phyloP scores from a whole-genome alignment of 2,113 vertebrate species.

The Gadus chalcogrammus region DNA sequence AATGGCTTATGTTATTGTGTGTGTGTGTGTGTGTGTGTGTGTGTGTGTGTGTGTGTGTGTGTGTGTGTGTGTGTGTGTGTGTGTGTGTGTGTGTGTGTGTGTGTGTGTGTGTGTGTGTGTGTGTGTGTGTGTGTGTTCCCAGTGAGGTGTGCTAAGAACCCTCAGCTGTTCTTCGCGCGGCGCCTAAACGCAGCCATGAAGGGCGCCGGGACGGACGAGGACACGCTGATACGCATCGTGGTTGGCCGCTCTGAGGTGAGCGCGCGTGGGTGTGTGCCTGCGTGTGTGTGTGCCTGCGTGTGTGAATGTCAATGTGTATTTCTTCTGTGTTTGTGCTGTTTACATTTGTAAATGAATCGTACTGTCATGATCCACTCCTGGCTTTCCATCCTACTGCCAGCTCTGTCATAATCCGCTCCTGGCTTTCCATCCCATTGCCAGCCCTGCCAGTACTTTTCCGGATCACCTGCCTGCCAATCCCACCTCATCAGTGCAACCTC shows the following conservation, averaged over 20 bases:
- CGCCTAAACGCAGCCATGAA: slow-evolving; percentile 86
- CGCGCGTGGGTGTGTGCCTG: background rate
- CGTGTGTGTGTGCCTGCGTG: background rate
- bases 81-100: no score
- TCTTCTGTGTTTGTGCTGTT: no score
- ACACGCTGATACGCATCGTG: slow-evolving; percentile 85
- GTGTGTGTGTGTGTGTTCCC: slow-evolving; percentile 11
- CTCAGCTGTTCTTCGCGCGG: slow-evolving; percentile 86
- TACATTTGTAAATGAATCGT: no score
- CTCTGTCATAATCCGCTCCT: no score
- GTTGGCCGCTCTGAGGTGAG: slow-evolving; percentile 87
- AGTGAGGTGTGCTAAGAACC: slow-evolving; percentile 85
- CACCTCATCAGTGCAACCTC: no score
- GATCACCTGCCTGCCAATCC: no score
- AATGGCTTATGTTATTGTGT: background rate
- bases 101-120: background rate
- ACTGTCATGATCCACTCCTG: no score
- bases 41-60: background rate
- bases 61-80: slow-evolving; percentile 14
- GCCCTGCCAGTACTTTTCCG: no score
- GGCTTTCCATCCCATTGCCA: no score
- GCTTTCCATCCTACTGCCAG: no score
- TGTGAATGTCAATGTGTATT: no score
- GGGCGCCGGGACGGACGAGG: slow-evolving; percentile 85
- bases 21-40: slow-evolving; percentile 13